Evolutionary conservation across 2,888 invertebrate species (phyloP), one percentile per base, ranked within the genome.

Genomic region (Cantharis nigra): DNA sequence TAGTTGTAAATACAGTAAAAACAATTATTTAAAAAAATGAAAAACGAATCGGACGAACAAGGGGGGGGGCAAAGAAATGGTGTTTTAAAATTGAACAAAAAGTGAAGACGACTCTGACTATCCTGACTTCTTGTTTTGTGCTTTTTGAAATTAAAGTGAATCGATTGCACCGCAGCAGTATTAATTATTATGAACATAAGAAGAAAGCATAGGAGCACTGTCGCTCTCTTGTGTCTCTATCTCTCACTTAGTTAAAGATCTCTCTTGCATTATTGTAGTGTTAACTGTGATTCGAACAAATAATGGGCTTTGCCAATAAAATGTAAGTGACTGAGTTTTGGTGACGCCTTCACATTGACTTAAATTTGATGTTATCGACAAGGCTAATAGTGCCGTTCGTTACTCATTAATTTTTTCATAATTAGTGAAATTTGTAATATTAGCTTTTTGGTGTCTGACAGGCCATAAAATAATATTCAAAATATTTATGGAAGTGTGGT

Each of bases 211-310:
- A 80, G 72, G 80, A 79, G 80, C 81, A 79, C 81, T 82, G 82
- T 82, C 1, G 10, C 28, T 30, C 78, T 81, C 80, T 81, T 26
- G 26, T 26, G 81, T 71, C 78, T 77, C 75, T 82, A 82, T 82
- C 78, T 81, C 80, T 81, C 82, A 72, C 78, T 76, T 77, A 82
- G 78, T 79, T 75, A 75, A 80, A 78, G 82, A 81, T 81, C 81
- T 81, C 80, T 77, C 80, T 77, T 77, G 81, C 80, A 83, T 83
- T 82, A 80, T 83, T 83, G 81, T 83, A 83, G 83, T 81, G 82
- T 83, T 81, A 81, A 82, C 83, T 84, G 84, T 84, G 84, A 83
- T 84, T 82, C 81, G 82, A 83, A 84, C 80, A 80, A 81, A 80
- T 30, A 30, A 30, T 82, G 80, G 80, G 81, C 80, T 82, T 81